These are phyloP conservation scores for Lepus europaeus DNA, from an alignment of 2,113 vertebrate genomes.

Conservation along the genomic window DNA sequence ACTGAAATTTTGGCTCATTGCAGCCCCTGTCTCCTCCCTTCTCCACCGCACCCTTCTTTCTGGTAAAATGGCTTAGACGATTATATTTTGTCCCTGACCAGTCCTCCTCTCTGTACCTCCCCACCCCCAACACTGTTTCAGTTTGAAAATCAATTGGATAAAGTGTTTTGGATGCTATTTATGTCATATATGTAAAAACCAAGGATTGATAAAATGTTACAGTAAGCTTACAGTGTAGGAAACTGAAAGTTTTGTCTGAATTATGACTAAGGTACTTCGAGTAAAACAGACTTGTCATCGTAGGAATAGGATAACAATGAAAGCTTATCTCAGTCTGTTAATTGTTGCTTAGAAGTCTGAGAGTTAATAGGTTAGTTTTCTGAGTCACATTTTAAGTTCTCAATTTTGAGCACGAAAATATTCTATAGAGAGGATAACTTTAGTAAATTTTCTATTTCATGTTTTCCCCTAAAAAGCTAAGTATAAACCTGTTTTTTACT, in stretches of 20 bases:
- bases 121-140: neutral
- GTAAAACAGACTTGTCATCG: slow-evolving; percentile 39
- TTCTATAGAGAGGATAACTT: slow-evolving; percentile 17
- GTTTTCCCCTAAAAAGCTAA: slow-evolving; percentile 14
- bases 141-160: neutral
- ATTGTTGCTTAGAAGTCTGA: slow-evolving; percentile 62
- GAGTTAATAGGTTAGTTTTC: slow-evolving; percentile 57
- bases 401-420: neutral
- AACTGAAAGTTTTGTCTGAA: slow-evolving; percentile 10
- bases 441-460: slow-evolving; percentile 19
- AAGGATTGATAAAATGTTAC: slow-evolving; percentile 22
- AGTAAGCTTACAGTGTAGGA: slow-evolving; percentile 10
- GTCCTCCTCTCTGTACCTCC: neutral
- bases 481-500: slow-evolving; percentile 11
- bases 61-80: slow-evolving; percentile 50
- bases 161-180: slow-evolving; percentile 47
- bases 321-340: slow-evolving; percentile 54
- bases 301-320: slow-evolving; percentile 20
- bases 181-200: slow-evolving; percentile 8
- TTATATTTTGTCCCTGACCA: neutral
- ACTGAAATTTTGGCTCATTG: slow-evolving; percentile 20
- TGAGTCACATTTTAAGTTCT: slow-evolving; percentile 63
- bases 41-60: neutral
- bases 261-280: slow-evolving; percentile 39
- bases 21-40: neutral